A percentile compares a stretch with the other conserved stretches of the same genome.
Conservation (phyloP, 2,113 vertebrate genomes). For the Tautogolabrus adspersus region DNA sequence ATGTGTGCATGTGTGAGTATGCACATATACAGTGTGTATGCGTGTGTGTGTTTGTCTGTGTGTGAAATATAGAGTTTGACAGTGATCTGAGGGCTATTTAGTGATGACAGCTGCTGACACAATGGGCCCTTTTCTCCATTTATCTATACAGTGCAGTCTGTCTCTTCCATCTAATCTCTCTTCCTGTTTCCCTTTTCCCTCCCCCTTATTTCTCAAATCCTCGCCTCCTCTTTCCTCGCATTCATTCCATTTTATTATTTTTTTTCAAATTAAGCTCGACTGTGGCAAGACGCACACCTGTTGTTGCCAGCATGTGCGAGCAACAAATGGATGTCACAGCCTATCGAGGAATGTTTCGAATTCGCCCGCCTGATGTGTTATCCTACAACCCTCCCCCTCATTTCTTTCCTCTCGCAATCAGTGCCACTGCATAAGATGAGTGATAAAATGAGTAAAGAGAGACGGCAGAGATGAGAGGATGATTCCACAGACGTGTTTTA, state of each 20-base stretch:
- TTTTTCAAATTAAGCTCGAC: slow-evolving; percentile 40
- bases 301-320: slow-evolving; percentile 52
- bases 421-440: slow-evolving; percentile 42
- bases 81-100: slow-evolving; percentile 81
- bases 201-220: slow-evolving; percentile 25
- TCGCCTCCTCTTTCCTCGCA: slow-evolving; percentile 47
- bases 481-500: slow-evolving; percentile 69
- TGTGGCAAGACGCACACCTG: slow-evolving; percentile 66
- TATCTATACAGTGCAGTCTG: slow-evolving; percentile 73
- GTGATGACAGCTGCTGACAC: slow-evolving; percentile 82
- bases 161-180: slow-evolving; percentile 69
- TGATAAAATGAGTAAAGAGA: slow-evolving; percentile 53
- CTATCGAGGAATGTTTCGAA: slow-evolving; percentile 22
- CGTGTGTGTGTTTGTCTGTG: background rate
- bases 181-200: slow-evolving; percentile 51
- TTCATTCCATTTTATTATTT: slow-evolving; percentile 51
- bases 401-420: slow-evolving; percentile 32
- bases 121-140: slow-evolving; percentile 77
- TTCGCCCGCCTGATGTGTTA: slow-evolving; percentile 20
- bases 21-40: slow-evolving; percentile 21
- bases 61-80: slow-evolving; percentile 45
- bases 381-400: background rate
- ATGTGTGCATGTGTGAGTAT: slow-evolving; percentile 44
- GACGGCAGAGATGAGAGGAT: slow-evolving; percentile 49
- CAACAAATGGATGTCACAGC: slow-evolving; percentile 59